Evolutionary conservation across 2,113 vertebrate genomes (phyloP), one percentile per base, ranked within the genome.

Genomic region (Laticauda colubrina): DNA sequence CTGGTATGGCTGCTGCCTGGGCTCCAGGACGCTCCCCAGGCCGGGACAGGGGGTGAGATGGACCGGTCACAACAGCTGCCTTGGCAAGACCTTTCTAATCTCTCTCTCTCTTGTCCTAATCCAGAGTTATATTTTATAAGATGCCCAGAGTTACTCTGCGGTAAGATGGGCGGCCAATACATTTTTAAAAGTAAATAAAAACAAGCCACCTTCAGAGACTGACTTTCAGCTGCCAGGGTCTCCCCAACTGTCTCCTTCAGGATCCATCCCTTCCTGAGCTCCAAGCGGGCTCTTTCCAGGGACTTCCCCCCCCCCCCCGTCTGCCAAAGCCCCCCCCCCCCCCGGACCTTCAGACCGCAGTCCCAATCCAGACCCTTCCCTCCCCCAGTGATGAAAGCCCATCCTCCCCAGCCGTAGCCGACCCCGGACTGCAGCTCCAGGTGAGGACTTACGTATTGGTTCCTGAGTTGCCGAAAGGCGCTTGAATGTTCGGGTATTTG

Each of bases 391-490:
- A 64, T 18, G n/a, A 75, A 39, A 8, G 15, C 51, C 26, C 85
- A 21, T 51, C n/a, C 18, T 10, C 87, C 53, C 87, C n/a, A 89
- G 54, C n/a, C 29, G 0, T 5, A 34, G 64, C 4, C 0, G 29
- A 14, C 11, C 64, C 64, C 5, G 1, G 14, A 34, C 14, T 5
- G 26, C 64, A n/a, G n/a, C n/a, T 18, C n/a, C 26, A 2, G 29
- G 12, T 55, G 85, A 26, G 6, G 6, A 93, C 94, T 87, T 89
- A 95, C 94, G 2, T 93, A 75, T 87, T n/a, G 81, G 87, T 90
- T 90, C 89, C 92, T 24, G 8, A 95, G 45, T 0, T 85, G 4
- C 34, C 3, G 48, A 55, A 86, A 86, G 10, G n/a, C 23, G 0
- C 3, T 3, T 0, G 3, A 1, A 3, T 20, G 29, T 18, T 61